Conservation (phyloP, 1,140 invertebrate genomes). For the Drosophila subpulchrella region DNA sequence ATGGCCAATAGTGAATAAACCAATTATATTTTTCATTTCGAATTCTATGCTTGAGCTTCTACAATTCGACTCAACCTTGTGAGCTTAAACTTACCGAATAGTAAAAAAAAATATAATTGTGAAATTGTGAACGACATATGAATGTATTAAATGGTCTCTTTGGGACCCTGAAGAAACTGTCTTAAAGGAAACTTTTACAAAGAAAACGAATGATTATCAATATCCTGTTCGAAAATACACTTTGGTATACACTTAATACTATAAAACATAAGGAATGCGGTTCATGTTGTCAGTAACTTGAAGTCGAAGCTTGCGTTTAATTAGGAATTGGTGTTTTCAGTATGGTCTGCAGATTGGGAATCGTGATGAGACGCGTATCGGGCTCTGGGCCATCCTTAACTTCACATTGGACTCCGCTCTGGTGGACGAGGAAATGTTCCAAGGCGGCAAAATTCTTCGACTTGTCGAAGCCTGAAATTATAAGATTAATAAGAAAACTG, state of each 20-base stretch:
- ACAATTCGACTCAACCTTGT: background rate
- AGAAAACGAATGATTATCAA: constrained; percentile 5
- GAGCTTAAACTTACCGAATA: background rate
- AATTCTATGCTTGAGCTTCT: too few relatives aligned
- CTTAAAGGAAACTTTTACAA: constrained; percentile 2
- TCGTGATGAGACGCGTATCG: constrained; percentile 31
- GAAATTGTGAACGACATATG: background rate
- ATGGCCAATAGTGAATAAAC: too few relatives aligned
- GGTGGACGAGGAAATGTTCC: constrained; percentile 16
- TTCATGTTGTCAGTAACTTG: constrained; percentile 18
- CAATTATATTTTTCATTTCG: too few relatives aligned
- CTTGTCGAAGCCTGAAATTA: constrained; percentile 48
- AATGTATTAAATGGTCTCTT: constrained; percentile 7
- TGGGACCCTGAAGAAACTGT: background rate
- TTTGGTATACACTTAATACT: constrained; percentile 5
- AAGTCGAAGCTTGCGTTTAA: background rate
- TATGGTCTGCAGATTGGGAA: constrained; percentile 36
- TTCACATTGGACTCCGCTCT: constrained; percentile 9
- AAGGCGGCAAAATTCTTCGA: constrained; percentile 22
- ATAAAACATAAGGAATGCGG: constrained; percentile 10
- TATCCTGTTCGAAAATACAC: background rate
- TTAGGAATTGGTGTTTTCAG: constrained; percentile 16
- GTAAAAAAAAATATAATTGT: constrained; percentile 12
- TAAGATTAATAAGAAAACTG: background rate
- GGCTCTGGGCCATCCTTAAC: constrained; percentile 36